Evolutionary conservation across 2,797 vertebrate species (phyloP).

Genomic region (Morus bassanus): DNA sequence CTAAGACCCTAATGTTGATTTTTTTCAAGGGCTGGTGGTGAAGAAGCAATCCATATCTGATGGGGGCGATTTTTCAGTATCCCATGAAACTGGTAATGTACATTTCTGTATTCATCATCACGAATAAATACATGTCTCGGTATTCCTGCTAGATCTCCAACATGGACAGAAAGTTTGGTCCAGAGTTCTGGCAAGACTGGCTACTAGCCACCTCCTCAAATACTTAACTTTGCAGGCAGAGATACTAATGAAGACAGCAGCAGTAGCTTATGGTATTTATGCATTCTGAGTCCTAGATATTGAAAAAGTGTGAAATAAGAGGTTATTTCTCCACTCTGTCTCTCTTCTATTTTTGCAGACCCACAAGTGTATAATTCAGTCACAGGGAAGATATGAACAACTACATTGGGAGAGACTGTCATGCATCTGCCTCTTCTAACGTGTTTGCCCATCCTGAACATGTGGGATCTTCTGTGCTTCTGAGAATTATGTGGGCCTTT

Average conservation of each 20-base stretch:
- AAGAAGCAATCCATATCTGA: background rate
- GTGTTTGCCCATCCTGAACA: background rate
- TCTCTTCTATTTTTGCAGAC: background rate
- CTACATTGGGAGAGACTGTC: background rate
- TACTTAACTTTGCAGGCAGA: background rate
- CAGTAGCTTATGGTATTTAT: background rate
- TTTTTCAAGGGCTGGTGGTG: background rate
- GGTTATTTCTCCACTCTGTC: background rate
- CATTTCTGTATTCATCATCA: background rate
- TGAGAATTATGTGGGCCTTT: background rate
- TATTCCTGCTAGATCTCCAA: background rate
- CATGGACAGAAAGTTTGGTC: background rate
- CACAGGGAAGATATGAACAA: background rate
- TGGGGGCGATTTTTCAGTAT: background rate
- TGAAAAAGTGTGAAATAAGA: background rate
- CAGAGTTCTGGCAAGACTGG: background rate
- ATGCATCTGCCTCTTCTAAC: background rate
- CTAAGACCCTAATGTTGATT: background rate
- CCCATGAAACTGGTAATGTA: background rate
- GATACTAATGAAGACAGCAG: background rate
- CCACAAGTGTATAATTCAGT: background rate
- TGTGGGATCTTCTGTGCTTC: background rate
- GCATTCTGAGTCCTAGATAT: background rate
- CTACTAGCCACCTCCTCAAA: background rate
- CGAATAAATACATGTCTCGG: background rate